Conservation (phyloP, 2,113 vertebrate species). For the Pseudopipra pipra region DNA sequence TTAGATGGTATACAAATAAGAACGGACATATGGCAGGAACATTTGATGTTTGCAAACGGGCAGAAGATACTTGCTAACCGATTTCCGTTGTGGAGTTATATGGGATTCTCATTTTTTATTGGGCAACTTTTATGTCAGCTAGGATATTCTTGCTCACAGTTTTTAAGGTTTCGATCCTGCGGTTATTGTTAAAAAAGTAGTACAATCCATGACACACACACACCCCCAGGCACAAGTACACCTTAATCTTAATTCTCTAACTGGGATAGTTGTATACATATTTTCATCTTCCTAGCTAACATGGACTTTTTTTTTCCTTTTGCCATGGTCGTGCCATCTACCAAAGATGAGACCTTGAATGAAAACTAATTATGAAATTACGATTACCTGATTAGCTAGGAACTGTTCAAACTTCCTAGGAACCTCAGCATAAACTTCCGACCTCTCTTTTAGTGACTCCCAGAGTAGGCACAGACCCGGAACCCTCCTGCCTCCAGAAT, state of each 20-base stretch:
- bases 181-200: neutral
- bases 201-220: neutral
- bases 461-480: neutral
- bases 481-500: neutral
- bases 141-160: neutral
- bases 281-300: neutral
- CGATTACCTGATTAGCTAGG: neutral
- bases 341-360: neutral
- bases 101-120: constrained; percentile 6
- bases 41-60: constrained; percentile 38
- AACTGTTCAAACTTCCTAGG: neutral
- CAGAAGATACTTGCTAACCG: constrained; percentile 46
- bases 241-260: neutral
- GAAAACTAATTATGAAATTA: neutral
- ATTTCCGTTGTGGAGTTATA: constrained; percentile 47
- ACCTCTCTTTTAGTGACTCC: neutral
- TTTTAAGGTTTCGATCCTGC: neutral
- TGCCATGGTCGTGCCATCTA: neutral
- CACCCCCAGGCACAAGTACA: neutral
- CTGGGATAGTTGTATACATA: too few relatives aligned
- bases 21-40: constrained; percentile 45
- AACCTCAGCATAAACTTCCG: neutral
- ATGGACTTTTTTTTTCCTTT: neutral
- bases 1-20: constrained; percentile 29
- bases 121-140: constrained; percentile 1